Evolutionary conservation across 1,140 invertebrate genomes (phyloP).

Genomic region (Pseudachorutes palmiensis): DNA sequence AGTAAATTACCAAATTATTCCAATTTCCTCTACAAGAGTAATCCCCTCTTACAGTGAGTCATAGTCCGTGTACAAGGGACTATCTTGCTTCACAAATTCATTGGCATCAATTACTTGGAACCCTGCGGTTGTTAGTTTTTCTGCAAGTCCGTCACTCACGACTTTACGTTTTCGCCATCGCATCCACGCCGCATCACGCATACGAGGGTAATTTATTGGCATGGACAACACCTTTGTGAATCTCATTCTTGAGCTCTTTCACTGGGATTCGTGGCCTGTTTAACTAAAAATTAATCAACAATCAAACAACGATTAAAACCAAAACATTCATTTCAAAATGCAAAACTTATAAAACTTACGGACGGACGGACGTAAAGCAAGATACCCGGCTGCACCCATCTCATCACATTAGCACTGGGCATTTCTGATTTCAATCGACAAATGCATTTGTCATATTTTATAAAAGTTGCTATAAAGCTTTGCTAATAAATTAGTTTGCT

Average conservation of each 20-base stretch:
- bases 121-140: conserved; percentile 16
- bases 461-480: too few relatives aligned
- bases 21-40: neutral
- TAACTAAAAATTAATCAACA: neutral
- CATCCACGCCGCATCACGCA: conserved; percentile 25
- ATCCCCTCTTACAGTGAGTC: conserved; percentile 25
- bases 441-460: too few relatives aligned
- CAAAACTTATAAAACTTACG: too few relatives aligned
- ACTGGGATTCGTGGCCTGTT: too few relatives aligned
- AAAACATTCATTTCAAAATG: too few relatives aligned
- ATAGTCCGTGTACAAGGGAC: conserved; percentile 24
- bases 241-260: too few relatives aligned
- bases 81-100: conserved; percentile 29
- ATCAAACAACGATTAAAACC: too few relatives aligned
- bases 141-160: neutral
- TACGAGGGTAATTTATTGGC: conserved; percentile 17
- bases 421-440: too few relatives aligned
- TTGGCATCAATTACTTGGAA: conserved; percentile 30
- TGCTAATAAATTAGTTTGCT: too few relatives aligned
- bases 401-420: too few relatives aligned
- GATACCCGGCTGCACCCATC: too few relatives aligned
- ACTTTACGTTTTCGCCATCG: conserved; percentile 17
- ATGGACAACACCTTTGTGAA: conserved; percentile 17
- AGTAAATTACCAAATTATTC: neutral
- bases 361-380: too few relatives aligned